Conservation (phyloP, 2,113 vertebrate genomes). For the Plotosus lineatus region DNA sequence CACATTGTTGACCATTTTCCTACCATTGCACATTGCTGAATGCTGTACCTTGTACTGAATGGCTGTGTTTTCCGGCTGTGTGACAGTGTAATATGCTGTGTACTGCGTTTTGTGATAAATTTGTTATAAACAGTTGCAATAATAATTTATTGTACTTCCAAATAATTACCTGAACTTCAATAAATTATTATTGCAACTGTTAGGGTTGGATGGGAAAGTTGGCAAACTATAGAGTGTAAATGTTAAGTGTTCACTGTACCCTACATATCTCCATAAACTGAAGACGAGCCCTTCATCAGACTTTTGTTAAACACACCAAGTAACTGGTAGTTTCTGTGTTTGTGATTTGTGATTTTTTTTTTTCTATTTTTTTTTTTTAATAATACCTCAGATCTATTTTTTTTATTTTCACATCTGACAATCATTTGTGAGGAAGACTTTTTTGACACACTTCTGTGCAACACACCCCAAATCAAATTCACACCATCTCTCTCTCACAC, state of each 20-base stretch:
- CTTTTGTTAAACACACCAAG: neutral
- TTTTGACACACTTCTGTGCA: neutral
- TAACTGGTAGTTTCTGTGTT: constrained; percentile 5
- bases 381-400: neutral
- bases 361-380: neutral
- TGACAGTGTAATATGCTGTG: neutral
- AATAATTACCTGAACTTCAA: too few species aligned
- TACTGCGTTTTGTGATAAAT: neutral
- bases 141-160: too few species aligned
- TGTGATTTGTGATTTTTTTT: neutral
- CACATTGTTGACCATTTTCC: too few species aligned
- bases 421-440: neutral
- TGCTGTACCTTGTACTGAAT: neutral
- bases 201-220: neutral
- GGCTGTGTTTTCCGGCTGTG: neutral
- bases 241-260: constrained; percentile 1
- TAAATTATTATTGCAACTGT: too few species aligned
- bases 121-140: neutral
- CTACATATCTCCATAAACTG: neutral
- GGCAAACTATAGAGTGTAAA: neutral
- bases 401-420: neutral
- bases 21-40: neutral
- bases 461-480: neutral
- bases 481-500: neutral
- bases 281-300: neutral